Evolutionary conservation across 2,888 invertebrate species (phyloP).

Genomic region (Embidobia sp.): DNA sequence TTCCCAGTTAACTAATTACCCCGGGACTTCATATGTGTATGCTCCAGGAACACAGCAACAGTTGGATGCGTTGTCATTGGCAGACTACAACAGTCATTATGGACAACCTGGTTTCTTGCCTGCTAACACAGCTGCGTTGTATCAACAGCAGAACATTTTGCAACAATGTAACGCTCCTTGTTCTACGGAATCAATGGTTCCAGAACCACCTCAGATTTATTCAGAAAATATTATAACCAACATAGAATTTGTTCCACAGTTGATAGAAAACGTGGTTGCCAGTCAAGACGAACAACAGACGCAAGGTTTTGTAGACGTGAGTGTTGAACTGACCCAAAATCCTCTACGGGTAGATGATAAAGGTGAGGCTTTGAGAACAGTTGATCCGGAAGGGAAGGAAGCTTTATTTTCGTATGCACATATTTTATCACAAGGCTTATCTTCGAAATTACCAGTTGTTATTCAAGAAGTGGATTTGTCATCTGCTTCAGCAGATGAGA

Average conservation of each 20-base stretch:
- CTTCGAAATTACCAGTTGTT: slow-evolving; percentile 77
- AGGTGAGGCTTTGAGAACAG: slow-evolving; percentile 11
- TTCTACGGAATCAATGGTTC: slow-evolving; percentile 18
- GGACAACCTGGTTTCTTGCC: slow-evolving; percentile 74
- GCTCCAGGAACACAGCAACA: slow-evolving; percentile 69
- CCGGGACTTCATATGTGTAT: slow-evolving; percentile 75
- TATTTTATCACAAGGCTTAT: slow-evolving; percentile 87
- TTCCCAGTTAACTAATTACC: slow-evolving; percentile 82
- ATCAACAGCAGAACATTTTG: slow-evolving; percentile 67
- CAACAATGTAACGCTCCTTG: slow-evolving; percentile 51
- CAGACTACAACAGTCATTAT: slow-evolving; percentile 71
- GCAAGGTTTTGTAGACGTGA: slow-evolving; percentile 8
- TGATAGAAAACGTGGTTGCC: slow-evolving; percentile 13
- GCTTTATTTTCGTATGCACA: slow-evolving; percentile 86
- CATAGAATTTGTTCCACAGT: slow-evolving; percentile 15
- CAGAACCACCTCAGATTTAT: slow-evolving; percentile 29
- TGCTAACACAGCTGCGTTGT: slow-evolving; percentile 56
- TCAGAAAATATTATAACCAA: slow-evolving; percentile 16
- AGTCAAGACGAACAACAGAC: slow-evolving; percentile 2
- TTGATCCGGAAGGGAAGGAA: slow-evolving; percentile 65
- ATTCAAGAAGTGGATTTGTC: neutral
- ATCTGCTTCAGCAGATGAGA: neutral
- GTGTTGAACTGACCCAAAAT: neutral
- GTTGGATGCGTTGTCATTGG: slow-evolving; percentile 69
- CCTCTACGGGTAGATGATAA: slow-evolving; percentile 1